A percentile compares a stretch with the other conserved stretches of the same genome.
Conservation (phyloP, 92 coral and sea anemone species). For the Epizoanthus rinbou region DNA sequence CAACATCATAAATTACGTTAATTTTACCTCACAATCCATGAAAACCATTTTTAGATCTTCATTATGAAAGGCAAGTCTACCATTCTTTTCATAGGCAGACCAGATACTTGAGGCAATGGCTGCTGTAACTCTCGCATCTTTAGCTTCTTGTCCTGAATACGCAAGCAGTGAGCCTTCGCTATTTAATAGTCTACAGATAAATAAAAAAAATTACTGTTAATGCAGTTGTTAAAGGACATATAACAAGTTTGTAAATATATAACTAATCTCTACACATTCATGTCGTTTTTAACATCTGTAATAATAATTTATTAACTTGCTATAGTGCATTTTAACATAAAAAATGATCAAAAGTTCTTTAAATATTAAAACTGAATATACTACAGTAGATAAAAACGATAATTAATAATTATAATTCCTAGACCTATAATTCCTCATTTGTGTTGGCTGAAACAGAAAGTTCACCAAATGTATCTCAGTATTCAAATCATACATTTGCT, state of each 20-base stretch:
- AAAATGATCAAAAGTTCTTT: no score
- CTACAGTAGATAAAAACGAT: no score
- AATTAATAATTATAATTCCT: no score
- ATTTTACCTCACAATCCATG: slow-evolving; percentile 95
- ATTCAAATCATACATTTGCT: no score
- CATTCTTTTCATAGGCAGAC: slow-evolving; percentile 97
- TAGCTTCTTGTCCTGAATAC: slow-evolving; percentile 92
- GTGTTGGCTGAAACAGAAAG: no score
- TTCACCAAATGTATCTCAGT: no score
- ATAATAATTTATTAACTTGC: no score
- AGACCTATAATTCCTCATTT: no score
- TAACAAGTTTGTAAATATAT: neutral
- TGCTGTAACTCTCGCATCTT: slow-evolving; percentile 94
- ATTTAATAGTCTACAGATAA: slow-evolving; percentile 70
- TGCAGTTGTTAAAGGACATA: neutral
- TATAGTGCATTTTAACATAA: no score
- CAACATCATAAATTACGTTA: neutral
- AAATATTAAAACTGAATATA: no score
- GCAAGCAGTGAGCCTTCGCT: slow-evolving; percentile 90
- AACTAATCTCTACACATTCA: neutral
- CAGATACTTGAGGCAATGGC: slow-evolving; percentile 99
- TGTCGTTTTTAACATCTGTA: no score
- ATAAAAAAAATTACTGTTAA: neutral
- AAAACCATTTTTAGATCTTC: slow-evolving; percentile 89
- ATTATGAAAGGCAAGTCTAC: slow-evolving; percentile 84